Conservation (phyloP, 2,113 vertebrate species). For the Chrysemys picta region DNA sequence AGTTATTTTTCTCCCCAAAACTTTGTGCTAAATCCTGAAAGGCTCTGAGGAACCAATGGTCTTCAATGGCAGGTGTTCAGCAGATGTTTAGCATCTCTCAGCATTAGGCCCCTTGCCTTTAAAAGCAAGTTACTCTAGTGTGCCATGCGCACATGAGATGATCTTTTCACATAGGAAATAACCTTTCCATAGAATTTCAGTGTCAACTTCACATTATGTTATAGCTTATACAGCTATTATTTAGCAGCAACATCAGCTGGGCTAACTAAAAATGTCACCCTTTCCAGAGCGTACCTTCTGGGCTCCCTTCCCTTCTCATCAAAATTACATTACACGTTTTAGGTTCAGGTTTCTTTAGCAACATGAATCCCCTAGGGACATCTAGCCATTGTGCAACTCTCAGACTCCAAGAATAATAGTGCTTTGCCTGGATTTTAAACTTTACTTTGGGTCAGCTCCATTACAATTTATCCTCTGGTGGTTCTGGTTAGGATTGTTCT, state of each 20-base stretch:
- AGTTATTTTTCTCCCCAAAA: not conserved
- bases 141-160: not conserved
- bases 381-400: not conserved
- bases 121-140: not conserved
- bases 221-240: not conserved
- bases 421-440: not conserved
- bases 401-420: not conserved
- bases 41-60: not conserved
- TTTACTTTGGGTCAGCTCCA: not conserved
- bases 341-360: not conserved
- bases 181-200: not conserved
- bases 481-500: not conserved
- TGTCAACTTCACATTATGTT: not conserved
- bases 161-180: not conserved
- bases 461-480: not conserved
- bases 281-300: not conserved
- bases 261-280: not conserved
- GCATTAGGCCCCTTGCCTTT: not conserved
- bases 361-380: not conserved
- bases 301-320: not conserved
- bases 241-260: not conserved
- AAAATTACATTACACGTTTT: not conserved
- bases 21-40: not conserved
- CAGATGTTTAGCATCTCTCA: not conserved
- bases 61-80: not conserved